Evolutionary conservation across 2,797 vertebrate species (phyloP).

Genomic region (Sebastes miniatus): DNA sequence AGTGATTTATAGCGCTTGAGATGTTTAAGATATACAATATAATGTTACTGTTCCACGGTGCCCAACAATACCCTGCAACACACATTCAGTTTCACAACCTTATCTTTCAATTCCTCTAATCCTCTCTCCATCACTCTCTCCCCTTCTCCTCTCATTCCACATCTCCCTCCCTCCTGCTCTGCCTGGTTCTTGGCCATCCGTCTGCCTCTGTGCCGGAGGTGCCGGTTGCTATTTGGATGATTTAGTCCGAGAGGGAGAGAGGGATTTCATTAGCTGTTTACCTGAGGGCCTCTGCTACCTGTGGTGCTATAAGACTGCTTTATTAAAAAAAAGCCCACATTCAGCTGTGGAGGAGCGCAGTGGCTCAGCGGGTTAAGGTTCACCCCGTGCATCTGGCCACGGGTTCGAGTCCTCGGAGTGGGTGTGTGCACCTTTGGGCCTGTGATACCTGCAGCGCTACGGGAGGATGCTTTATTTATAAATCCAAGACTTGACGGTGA

Average conservation of each 20-base stretch:
- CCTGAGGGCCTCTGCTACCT: slow-evolving; percentile 75
- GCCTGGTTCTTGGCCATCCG: slow-evolving; percentile 69
- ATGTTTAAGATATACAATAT: slow-evolving; percentile 28
- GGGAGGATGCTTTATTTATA: slow-evolving; percentile 30
- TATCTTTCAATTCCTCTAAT: slow-evolving; percentile 14
- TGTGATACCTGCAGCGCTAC: background rate
- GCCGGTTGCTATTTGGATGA: slow-evolving; percentile 82
- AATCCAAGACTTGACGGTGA: background rate
- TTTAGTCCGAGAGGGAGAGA: slow-evolving; percentile 73
- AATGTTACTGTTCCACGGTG: slow-evolving; percentile 13
- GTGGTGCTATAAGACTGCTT: slow-evolving; percentile 66
- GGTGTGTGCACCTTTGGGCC: slow-evolving; percentile 28
- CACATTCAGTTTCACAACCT: background rate
- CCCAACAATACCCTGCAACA: background rate
- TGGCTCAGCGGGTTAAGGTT: slow-evolving; percentile 54
- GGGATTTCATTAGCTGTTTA: slow-evolving; percentile 85
- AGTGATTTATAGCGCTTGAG: slow-evolving; percentile 46
- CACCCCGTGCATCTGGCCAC: slow-evolving; percentile 42
- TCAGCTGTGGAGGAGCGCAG: slow-evolving; percentile 31
- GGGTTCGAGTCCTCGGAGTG: slow-evolving; percentile 40
- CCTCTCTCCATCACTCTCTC: background rate
- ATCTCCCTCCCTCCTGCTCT: background rate
- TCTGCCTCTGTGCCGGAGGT: slow-evolving; percentile 75
- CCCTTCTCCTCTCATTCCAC: slow-evolving; percentile 4
- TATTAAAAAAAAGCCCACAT: slow-evolving; percentile 59